Conservation (phyloP, 2,797 vertebrate genomes). For the Poeciliopsis gracilis region DNA sequence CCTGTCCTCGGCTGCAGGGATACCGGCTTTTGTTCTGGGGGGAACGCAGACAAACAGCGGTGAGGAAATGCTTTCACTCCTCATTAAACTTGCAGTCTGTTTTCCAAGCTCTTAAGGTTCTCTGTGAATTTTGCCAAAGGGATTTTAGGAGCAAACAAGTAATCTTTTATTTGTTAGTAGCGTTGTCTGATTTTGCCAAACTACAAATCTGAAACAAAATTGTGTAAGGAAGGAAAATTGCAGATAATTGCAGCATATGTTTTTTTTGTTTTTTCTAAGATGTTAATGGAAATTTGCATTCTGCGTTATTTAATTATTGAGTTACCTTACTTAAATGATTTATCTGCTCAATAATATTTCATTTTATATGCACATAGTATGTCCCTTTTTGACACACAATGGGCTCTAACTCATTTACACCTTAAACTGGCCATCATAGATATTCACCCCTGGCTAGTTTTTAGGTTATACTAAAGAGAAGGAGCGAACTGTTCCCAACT, state of each 20-base stretch:
- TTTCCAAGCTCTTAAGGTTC: not conserved
- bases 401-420: not conserved
- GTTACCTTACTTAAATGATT: not conserved
- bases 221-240: not conserved
- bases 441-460: not conserved
- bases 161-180: constrained; percentile 17
- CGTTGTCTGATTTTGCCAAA: not conserved
- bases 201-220: not conserved
- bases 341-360: not conserved
- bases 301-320: not conserved
- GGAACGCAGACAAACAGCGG: constrained; percentile 94
- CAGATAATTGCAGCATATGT: not conserved
- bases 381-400: not conserved
- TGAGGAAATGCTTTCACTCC: constrained; percentile 67
- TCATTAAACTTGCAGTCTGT: not conserved
- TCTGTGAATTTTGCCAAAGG: not conserved
- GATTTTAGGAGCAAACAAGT: constrained; percentile 31
- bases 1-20: constrained; percentile 92
- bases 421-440: not conserved
- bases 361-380: not conserved
- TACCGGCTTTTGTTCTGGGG: constrained; percentile 93
- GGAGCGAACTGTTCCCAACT: constrained; percentile 35
- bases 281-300: not conserved
- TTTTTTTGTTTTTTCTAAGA: not conserved
- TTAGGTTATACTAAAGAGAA: constrained; percentile 29